Base-by-base conservation (phyloP, 2,888 invertebrate species). In the Baronia brevicornis region DNA sequence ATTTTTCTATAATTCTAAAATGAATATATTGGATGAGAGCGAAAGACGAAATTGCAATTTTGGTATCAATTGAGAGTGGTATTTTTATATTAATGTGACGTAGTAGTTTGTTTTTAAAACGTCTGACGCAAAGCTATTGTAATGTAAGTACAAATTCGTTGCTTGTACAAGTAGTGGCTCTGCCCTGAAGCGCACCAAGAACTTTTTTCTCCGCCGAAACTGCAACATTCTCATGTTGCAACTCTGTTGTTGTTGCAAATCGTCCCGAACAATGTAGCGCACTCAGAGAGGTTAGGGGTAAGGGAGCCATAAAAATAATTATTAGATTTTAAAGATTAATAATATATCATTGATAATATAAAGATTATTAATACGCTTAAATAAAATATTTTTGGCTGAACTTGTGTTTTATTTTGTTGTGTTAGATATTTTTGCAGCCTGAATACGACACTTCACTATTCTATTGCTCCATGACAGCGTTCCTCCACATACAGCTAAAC, bases 281-380 rank as follows among this genome's bases (percentile, higher is more conserved):
- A n/a, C n/a, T n/a, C n/a, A n/a, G n/a, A 69, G 66, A 48, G 48
- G 67, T 53, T 70, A 66, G 62, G 64, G 55, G 48, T 58, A 67
- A 61, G 60, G 70, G 75, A 74, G 75, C 79, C 77, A 78, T 79
- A 65, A 64, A 64, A 64, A 65, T 51, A 50, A 52, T 46, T 73
- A 73, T 70, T 80, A 82, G 78, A 64, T 56, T 64, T n/a, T 80
- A 78, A 75, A 80, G 68, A 65, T 73, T 75, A 74, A 77, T 80
- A 82, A 84, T 84, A 82, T 82, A 82, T 82, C 78, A 84, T 80
- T 69, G 75, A 79, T 80, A 72, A 68, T 78, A 80, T 80, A 77
- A 79, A 84, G 68, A 75, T 79, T 80, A 84, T 80, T 80, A 82
- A 80, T 82, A 84, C 84, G 84, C 84, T 85, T 85, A 84, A 84